A percentile compares a stretch with the other conserved stretches of the same genome.
These are phyloP conservation scores for Cyphomyrus plagiostoma DNA, from an alignment of 2,113 vertebrate species.

Conservation along the genomic window DNA sequence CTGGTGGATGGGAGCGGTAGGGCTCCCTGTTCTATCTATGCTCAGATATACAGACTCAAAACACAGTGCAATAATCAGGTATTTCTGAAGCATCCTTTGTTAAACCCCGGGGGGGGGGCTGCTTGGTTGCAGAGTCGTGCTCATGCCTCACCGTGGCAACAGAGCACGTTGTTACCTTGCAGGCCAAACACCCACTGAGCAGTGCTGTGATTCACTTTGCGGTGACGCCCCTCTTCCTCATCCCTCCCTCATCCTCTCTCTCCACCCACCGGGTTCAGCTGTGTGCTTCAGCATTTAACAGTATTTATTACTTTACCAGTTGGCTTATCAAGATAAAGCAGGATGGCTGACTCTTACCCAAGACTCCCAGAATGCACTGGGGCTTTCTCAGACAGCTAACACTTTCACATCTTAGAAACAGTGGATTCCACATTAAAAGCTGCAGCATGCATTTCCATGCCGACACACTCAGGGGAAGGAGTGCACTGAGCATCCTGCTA, in stretches of 20 bases:
- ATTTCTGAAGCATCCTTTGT: not conserved
- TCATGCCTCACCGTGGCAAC: not conserved
- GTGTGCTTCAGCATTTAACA: not conserved
- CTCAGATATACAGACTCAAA: not conserved
- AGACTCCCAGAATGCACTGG: not conserved
- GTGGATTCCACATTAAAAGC: not conserved
- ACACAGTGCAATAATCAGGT: not conserved
- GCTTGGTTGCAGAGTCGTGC: not conserved
- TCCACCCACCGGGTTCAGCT: not conserved
- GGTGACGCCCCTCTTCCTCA: not conserved
- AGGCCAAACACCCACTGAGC: not conserved
- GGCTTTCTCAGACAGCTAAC: not conserved
- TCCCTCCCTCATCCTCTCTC: not conserved
- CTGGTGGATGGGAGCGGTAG: not conserved
- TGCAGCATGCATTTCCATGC: not conserved
- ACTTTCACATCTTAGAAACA: not conserved
- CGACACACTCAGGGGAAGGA: not conserved
- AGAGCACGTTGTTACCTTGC: not conserved
- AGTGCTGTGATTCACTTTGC: not conserved
- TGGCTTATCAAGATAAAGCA: constrained; percentile 46
- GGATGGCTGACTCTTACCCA: constrained; percentile 19
- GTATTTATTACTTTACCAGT: constrained; percentile 5
- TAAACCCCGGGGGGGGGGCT: not conserved
- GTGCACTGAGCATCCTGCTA: not conserved
- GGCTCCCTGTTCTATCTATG: not conserved